phyloP scores from a whole-genome alignment of 2,888 invertebrate species.

The Blomia tropicalis region DNA sequence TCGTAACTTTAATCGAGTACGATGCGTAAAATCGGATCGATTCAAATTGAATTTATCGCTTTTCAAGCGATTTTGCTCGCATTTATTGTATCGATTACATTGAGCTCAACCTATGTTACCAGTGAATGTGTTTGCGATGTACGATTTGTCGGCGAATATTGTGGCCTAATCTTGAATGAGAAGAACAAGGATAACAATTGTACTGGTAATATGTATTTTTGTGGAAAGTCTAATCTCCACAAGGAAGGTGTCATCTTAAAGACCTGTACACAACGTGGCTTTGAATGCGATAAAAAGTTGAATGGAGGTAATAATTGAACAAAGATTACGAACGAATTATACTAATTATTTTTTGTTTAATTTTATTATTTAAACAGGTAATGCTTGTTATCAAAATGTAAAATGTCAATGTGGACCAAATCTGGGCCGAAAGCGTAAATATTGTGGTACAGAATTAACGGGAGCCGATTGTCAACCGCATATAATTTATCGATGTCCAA shows the following conservation, averaged over 20 bases:
- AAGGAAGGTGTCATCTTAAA: not conserved
- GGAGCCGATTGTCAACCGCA: conserved; percentile 12
- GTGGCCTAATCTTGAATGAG: conserved; percentile 14
- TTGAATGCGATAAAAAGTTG: not conserved
- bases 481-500: conserved; percentile 18
- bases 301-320: conserved; percentile 16
- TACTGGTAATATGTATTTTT: conserved; percentile 13
- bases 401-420: not conserved
- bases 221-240: conserved; percentile 19
- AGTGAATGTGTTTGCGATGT: not conserved
- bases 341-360: not conserved
- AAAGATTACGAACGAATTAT: too few relatives aligned
- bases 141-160: conserved; percentile 19
- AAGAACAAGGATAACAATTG: not conserved
- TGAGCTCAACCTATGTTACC: too few relatives aligned
- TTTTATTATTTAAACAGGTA: not conserved
- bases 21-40: too few relatives aligned
- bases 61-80: too few relatives aligned
- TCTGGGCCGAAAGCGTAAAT: conserved; percentile 2
- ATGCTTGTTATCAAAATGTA: conserved; percentile 21
- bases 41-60: too few relatives aligned
- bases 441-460: conserved; percentile 15
- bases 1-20: too few relatives aligned
- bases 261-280: conserved; percentile 7
- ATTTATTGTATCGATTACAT: too few relatives aligned